Percentiles rank a stretch among this genome's conserved stretches.
phyloP scores from a whole-genome alignment of 2,797 vertebrate genomes.

The Mormyrops boulengeri region DNA sequence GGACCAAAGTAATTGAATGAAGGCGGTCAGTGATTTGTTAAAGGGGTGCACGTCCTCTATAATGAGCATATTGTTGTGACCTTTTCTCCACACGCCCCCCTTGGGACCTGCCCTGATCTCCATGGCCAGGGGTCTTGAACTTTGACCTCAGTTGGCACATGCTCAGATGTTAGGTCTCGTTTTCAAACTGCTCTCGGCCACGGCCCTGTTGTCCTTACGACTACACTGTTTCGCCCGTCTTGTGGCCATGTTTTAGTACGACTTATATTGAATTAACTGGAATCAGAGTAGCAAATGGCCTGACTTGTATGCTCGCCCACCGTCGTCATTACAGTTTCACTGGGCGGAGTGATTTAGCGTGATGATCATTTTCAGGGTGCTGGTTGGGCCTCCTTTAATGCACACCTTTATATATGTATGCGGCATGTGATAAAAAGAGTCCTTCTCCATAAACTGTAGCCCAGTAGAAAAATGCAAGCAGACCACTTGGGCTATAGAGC shows the following conservation, averaged over 20 bases:
- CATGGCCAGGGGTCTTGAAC: constrained; percentile 11
- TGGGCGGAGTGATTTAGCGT: neutral
- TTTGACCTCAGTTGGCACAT: constrained; percentile 17
- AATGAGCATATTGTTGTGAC: constrained; percentile 24
- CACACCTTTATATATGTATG: neutral
- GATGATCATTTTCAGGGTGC: neutral
- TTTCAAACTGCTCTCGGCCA: neutral
- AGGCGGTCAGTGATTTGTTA: constrained; percentile 22
- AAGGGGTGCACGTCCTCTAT: neutral
- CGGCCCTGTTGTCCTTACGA: neutral
- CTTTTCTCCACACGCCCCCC: constrained; percentile 9
- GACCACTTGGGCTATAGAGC: constrained; percentile 24
- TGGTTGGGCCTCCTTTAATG: neutral
- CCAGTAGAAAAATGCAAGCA: neutral
- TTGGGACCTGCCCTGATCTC: constrained; percentile 14
- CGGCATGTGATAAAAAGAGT: neutral
- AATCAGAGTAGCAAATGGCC: neutral
- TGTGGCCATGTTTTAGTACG: neutral
- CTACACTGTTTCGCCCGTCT: neutral
- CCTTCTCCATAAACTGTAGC: neutral
- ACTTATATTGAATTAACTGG: neutral
- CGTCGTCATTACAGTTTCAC: neutral
- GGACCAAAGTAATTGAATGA: constrained; percentile 20
- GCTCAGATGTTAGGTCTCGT: neutral
- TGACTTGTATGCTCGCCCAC: neutral